Conservation (phyloP, 2,888 invertebrate species). For the Caenorhabditis afra region DNA sequence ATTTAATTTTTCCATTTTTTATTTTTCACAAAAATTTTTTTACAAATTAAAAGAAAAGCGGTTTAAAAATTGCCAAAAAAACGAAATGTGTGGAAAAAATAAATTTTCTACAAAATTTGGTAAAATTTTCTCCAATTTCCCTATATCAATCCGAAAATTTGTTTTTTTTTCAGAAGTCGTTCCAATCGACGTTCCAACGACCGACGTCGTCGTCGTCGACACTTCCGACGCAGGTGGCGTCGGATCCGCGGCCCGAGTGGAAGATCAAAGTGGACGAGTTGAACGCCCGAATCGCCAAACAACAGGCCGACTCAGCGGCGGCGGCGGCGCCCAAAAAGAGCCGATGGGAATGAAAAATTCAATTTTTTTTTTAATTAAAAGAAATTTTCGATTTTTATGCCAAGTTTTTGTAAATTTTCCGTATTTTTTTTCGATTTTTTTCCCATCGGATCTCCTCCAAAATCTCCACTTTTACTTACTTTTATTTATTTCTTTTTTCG, state of each 20-base stretch:
- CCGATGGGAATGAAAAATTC: conserved; percentile 36
- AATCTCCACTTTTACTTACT: background rate
- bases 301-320: conserved; percentile 29
- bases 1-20: too few species aligned
- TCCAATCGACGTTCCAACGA: conserved; percentile 62
- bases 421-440: background rate
- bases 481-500: background rate
- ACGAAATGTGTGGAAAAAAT: background rate
- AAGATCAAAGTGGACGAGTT: conserved; percentile 71
- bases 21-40: background rate
- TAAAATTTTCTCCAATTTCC: too few species aligned
- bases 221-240: conserved; percentile 52
- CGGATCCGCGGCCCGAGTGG: conserved; percentile 75
- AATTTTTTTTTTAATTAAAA: background rate
- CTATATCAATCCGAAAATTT: too few species aligned
- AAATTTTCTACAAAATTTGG: too few species aligned
- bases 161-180: conserved; percentile 55
- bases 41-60: background rate
- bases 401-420: background rate
- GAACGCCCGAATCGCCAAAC: conserved; percentile 53
- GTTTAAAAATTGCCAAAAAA: conserved; percentile 4
- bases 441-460: background rate
- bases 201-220: conserved; percentile 44
- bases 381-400: background rate
- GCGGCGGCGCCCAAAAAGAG: conserved; percentile 33